A percentile compares a stretch with the other conserved stretches of the same genome.
phyloP scores from a whole-genome alignment of 2,888 invertebrate species.

The Belgica antarctica region DNA sequence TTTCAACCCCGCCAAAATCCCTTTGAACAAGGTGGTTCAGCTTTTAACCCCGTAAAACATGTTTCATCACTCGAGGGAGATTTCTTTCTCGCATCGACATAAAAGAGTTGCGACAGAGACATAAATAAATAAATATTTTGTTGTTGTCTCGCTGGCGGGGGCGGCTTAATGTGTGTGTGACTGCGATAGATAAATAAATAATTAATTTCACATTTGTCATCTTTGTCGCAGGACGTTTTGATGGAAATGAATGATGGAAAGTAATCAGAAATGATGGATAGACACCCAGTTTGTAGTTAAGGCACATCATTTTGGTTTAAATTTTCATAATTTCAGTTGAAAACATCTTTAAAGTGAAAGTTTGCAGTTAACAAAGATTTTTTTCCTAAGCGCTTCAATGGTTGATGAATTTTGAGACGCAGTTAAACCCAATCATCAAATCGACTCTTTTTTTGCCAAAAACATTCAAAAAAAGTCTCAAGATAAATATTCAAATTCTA shows the following conservation, averaged over 20 bases:
- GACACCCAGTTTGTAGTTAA: no score
- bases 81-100: background rate
- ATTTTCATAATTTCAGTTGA: no score
- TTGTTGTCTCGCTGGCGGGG: background rate
- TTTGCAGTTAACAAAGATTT: no score
- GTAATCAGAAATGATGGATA: no score
- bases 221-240: background rate
- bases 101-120: slow-evolving; percentile 5
- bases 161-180: slow-evolving; percentile 8
- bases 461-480: no score
- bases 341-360: no score
- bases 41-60: background rate
- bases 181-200: slow-evolving; percentile 27
- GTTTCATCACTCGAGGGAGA: slow-evolving; percentile 24
- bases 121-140: slow-evolving; percentile 6
- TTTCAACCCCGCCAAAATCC: background rate
- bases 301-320: slow-evolving; percentile 7
- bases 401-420: no score
- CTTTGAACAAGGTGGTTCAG: background rate
- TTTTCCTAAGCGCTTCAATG: no score
- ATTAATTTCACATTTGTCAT: slow-evolving; percentile 24
- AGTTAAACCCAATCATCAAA: no score
- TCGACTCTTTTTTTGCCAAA: no score
- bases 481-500: no score
- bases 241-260: background rate